Conservation (phyloP, 2,888 invertebrate genomes). For the Trichogramma evanescens region DNA sequence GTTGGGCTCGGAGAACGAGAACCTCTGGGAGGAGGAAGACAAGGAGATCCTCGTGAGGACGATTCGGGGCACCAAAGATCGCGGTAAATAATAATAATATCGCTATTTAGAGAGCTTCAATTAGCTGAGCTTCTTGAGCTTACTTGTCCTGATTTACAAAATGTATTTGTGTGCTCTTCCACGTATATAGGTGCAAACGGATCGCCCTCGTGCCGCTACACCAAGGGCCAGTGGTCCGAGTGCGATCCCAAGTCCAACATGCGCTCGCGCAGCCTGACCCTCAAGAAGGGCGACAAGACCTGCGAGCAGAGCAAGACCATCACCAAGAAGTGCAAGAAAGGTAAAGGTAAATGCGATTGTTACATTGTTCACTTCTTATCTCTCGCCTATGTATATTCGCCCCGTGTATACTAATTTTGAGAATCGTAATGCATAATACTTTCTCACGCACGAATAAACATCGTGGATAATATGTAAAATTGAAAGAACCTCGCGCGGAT, state of each 20-base stretch:
- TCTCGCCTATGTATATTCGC: background rate
- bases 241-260: conserved; percentile 80
- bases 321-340: conserved; percentile 89
- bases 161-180: too few relatives aligned
- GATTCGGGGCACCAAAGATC: conserved; percentile 71
- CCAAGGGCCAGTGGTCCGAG: conserved; percentile 81
- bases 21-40: conserved; percentile 72
- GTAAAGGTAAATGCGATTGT: conserved; percentile 47
- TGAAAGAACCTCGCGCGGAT: too few relatives aligned
- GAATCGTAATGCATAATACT: background rate
- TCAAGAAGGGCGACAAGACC: conserved; percentile 77
- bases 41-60: conserved; percentile 73
- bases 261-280: conserved; percentile 71
- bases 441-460: background rate
- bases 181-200: conserved; percentile 19
- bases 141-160: too few relatives aligned
- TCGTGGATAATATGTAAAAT: too few relatives aligned
- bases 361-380: background rate
- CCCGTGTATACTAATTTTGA: background rate
- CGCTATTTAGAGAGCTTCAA: too few relatives aligned
- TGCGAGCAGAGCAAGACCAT: conserved; percentile 80
- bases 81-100: conserved; percentile 48
- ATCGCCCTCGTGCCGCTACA: conserved; percentile 68
- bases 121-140: background rate
- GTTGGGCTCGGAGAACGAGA: conserved; percentile 52